Evolutionary conservation across 2,888 invertebrate species (phyloP).

Genomic region (Hymenopus coronatus): DNA sequence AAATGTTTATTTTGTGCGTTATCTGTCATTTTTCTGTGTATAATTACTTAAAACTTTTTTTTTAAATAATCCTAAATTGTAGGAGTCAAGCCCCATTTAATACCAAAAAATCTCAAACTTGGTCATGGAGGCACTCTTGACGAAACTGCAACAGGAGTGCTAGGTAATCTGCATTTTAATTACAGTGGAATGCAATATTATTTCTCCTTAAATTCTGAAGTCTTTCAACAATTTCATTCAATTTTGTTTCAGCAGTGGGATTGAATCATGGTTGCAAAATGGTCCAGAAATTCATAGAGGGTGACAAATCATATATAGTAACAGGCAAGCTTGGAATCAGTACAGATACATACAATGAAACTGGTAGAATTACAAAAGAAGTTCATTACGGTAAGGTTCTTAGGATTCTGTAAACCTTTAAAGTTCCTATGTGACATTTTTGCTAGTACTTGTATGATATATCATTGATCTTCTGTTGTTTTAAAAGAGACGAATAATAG

Average conservation of each 20-base stretch:
- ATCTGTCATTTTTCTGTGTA: not conserved
- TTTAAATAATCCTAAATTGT: not conserved
- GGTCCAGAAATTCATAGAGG: constrained; percentile 37
- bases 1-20: not conserved
- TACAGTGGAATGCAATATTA: not conserved
- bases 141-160: constrained; percentile 38
- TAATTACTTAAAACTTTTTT: too few species aligned
- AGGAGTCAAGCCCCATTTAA: constrained; percentile 24
- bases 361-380: constrained; percentile 37
- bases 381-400: constrained; percentile 37
- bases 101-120: constrained; percentile 34
- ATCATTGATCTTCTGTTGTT: too few species aligned
- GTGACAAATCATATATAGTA: constrained; percentile 39
- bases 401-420: not conserved
- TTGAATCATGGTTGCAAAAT: constrained; percentile 39
- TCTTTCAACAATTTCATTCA: not conserved
- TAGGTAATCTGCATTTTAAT: constrained; percentile 33
- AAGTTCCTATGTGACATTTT: too few species aligned
- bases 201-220: too few species aligned
- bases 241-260: constrained; percentile 38
- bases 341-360: constrained; percentile 40
- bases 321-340: constrained; percentile 38
- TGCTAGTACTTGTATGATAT: too few species aligned
- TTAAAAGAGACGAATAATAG: too few species aligned
- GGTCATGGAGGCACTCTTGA: constrained; percentile 42